These are phyloP conservation scores for Macrosteles quadrilineatus DNA, from an alignment of 1,140 invertebrate species.

Conservation along the genomic window DNA sequence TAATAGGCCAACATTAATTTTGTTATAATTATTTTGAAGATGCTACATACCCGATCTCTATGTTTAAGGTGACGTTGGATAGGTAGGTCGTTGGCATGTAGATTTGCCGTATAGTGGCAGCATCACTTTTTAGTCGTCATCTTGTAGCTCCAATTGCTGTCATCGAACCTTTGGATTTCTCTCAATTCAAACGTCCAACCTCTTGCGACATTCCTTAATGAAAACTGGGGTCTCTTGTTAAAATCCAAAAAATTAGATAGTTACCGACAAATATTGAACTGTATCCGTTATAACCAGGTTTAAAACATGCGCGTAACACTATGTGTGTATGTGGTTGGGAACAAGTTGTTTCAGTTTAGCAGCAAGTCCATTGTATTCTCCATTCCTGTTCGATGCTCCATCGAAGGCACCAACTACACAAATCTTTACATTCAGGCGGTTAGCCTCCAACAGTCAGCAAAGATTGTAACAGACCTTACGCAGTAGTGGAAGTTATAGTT, in stretches of 20 bases:
- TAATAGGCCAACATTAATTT: too few species aligned
- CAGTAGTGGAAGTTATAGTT: background rate
- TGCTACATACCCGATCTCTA: too few species aligned
- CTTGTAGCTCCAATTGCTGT: too few species aligned
- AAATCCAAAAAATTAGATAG: background rate
- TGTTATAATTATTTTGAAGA: too few species aligned
- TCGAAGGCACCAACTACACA: constrained; percentile 12
- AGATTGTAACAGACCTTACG: background rate
- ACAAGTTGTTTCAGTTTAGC: background rate
- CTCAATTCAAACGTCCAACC: too few species aligned
- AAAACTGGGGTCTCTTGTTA: background rate
- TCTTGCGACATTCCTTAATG: background rate
- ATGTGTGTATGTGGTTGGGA: background rate
- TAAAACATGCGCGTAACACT: background rate
- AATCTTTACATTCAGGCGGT: background rate
- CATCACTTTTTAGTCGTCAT: too few species aligned
- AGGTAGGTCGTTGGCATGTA: too few species aligned
- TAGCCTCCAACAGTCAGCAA: background rate
- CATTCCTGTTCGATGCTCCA: constrained; percentile 8
- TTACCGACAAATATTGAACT: background rate
- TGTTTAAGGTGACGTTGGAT: too few species aligned
- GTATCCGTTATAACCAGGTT: background rate
- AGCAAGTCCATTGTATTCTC: too few species aligned
- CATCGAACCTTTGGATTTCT: too few species aligned
- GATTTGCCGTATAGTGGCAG: too few species aligned